Conservation (phyloP, 2,797 vertebrate genomes). For the Streptopelia turtur region DNA sequence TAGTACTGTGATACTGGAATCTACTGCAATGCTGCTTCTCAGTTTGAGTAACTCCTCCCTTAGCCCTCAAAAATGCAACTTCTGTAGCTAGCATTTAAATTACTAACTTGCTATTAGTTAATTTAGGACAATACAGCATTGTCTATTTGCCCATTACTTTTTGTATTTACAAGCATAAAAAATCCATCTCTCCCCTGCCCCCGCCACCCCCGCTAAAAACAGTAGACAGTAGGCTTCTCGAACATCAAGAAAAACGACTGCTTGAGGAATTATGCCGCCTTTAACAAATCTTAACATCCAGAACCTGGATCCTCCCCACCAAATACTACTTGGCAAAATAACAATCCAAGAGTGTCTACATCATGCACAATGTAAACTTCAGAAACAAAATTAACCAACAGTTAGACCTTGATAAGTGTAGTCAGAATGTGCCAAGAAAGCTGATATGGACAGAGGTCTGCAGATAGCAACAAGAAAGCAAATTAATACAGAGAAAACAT, state of each 20-base stretch:
- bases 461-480: not conserved
- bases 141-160: not conserved
- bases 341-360: not conserved
- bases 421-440: not conserved
- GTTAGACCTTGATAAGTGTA: not conserved
- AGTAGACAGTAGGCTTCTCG: not conserved
- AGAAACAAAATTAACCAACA: not conserved
- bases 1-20: not conserved
- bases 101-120: not conserved
- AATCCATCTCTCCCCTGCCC: fast-evolving
- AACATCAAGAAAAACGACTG: not conserved
- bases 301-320: not conserved
- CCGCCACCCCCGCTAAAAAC: not conserved
- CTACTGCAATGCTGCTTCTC: not conserved
- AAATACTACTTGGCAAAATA: not conserved
- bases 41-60: not conserved
- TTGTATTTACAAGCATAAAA: not conserved
- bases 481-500: not conserved
- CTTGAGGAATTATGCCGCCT: not conserved
- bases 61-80: not conserved
- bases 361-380: not conserved
- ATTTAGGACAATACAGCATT: not conserved
- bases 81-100: not conserved
- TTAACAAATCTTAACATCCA: not conserved
- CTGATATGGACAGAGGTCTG: not conserved